Evolutionary conservation across 2,797 vertebrate species (phyloP).

Genomic region (Mormyrops boulengeri): DNA sequence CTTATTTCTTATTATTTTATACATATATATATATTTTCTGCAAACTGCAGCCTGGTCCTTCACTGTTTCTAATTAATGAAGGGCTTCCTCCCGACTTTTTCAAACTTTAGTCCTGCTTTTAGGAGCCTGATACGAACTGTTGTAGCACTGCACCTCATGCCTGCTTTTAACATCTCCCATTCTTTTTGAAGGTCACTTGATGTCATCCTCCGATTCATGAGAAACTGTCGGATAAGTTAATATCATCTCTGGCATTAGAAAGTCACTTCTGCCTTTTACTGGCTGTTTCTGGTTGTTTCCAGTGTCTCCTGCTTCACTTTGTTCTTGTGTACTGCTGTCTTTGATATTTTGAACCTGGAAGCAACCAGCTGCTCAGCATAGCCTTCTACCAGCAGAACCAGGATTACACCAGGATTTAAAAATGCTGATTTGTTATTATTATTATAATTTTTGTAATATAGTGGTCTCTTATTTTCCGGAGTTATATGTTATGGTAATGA

Average conservation of each 20-base stretch:
- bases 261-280: not conserved
- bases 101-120: not conserved
- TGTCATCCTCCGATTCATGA: not conserved
- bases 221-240: not conserved
- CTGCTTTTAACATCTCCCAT: not conserved
- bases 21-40: too few species aligned
- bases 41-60: too few species aligned
- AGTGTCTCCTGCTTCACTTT: not conserved
- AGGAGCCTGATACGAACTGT: not conserved
- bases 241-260: not conserved
- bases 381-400: not conserved
- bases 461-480: not conserved
- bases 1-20: too few species aligned
- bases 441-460: not conserved
- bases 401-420: not conserved
- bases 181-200: not conserved
- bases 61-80: too few species aligned
- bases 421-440: not conserved
- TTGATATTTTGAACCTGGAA: not conserved
- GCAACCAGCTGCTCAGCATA: not conserved
- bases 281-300: not conserved
- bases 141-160: not conserved
- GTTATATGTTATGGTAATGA: not conserved
- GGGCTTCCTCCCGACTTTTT: not conserved
- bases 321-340: not conserved